phyloP scores from a whole-genome alignment of 2,113 vertebrate genomes.

The Seriola rivoliana region DNA sequence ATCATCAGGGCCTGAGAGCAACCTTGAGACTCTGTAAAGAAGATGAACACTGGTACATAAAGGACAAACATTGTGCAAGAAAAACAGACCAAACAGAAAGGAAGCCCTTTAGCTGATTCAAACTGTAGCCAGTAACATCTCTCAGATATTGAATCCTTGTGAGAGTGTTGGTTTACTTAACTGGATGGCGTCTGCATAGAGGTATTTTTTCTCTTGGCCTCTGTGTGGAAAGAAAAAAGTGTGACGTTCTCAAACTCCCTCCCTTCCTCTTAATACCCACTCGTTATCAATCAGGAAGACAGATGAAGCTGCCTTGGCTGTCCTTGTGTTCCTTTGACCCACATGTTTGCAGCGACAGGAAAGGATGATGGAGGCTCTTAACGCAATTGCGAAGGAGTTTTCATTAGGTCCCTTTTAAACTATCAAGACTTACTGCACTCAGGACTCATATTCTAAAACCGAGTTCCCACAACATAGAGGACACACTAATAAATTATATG shows the following conservation, averaged over 20 bases:
- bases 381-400: constrained; percentile 38
- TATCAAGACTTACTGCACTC: not conserved
- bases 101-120: not conserved
- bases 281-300: constrained; percentile 65
- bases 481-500: not conserved
- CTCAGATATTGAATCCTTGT: constrained; percentile 4
- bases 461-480: not conserved
- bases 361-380: constrained; percentile 43
- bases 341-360: constrained; percentile 48
- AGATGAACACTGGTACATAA: constrained; percentile 30
- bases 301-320: constrained; percentile 62
- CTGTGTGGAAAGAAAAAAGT: constrained; percentile 20
- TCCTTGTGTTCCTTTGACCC: constrained; percentile 29
- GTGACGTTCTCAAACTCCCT: constrained; percentile 28
- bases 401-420: constrained; percentile 40
- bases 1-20: constrained; percentile 40
- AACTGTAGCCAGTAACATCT: constrained; percentile 16
- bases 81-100: constrained; percentile 22
- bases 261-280: constrained; percentile 41
- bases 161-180: constrained; percentile 25
- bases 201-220: constrained; percentile 31
- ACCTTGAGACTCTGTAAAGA: constrained; percentile 46
- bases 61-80: constrained; percentile 34
- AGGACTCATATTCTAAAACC: not conserved
- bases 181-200: constrained; percentile 31